Evolutionary conservation across 2,113 vertebrate genomes (phyloP).

Genomic region (Sigmodon hispidus): DNA sequence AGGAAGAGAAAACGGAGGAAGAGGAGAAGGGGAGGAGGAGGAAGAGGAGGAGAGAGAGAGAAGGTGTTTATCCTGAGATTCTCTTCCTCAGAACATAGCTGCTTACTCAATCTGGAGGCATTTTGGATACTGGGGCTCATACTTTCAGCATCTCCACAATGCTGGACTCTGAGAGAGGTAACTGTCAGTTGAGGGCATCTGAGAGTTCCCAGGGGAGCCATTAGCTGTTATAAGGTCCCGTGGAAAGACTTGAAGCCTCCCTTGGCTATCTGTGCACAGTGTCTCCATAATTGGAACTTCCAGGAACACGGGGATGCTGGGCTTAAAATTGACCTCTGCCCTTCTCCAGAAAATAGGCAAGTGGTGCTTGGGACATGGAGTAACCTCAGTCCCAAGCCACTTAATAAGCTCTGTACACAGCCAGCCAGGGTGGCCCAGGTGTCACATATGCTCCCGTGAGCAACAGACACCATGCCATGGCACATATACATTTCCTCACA

Average conservation of each 20-base stretch:
- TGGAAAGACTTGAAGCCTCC: not conserved
- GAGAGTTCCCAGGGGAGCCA: not conserved
- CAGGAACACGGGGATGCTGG: rapidly evolving
- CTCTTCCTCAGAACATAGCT: not conserved
- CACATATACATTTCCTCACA: not conserved
- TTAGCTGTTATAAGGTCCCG: not conserved
- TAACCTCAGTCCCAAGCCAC: not conserved
- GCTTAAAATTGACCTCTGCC: not conserved
- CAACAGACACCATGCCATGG: not conserved
- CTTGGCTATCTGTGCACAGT: not conserved
- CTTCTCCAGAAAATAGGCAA: not conserved
- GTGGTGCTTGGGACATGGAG: not conserved
- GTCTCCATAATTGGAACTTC: not conserved
- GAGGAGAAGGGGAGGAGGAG: rapidly evolving
- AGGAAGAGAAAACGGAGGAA: rapidly evolving
- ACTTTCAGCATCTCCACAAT: too few relatives aligned
- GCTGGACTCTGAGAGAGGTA: not conserved
- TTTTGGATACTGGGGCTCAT: not conserved
- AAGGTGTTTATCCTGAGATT: not conserved
- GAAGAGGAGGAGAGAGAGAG: not conserved
- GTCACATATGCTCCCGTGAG: not conserved
- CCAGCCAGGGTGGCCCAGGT: not conserved
- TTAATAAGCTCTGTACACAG: not conserved
- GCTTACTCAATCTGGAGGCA: too few relatives aligned
- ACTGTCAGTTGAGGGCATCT: not conserved